Conservation (phyloP, 2,797 vertebrate species). For the Microhierax caerulescens region DNA sequence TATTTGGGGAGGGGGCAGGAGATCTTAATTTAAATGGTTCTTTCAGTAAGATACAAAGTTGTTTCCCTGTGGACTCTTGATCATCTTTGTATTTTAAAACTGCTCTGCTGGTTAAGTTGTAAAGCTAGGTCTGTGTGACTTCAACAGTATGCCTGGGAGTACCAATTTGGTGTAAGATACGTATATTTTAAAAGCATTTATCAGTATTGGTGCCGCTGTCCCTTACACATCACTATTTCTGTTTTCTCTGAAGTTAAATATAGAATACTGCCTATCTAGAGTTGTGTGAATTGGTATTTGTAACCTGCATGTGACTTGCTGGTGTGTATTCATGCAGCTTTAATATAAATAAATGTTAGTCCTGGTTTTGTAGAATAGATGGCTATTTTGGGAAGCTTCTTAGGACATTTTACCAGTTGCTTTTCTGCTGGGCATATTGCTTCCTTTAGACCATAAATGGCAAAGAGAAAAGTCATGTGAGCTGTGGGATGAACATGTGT, state of each 20-base stretch:
- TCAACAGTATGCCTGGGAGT: background rate
- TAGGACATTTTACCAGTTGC: background rate
- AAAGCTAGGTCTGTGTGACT: background rate
- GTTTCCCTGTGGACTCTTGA: background rate
- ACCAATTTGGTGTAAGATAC: background rate
- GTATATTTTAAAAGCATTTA: background rate
- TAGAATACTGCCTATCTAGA: background rate
- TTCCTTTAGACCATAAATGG: no score
- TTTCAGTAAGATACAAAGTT: background rate
- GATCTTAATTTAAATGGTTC: background rate
- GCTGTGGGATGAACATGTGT: background rate
- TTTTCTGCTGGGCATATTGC: background rate
- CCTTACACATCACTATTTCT: background rate
- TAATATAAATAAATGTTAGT: background rate
- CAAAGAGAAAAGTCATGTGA: constrained; percentile 32
- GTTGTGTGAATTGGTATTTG: background rate
- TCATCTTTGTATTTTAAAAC: background rate
- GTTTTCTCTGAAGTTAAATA: background rate
- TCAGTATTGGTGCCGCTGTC: background rate
- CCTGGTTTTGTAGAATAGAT: background rate
- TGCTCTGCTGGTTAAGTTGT: background rate
- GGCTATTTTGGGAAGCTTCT: background rate
- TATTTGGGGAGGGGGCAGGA: background rate
- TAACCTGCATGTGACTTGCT: background rate
- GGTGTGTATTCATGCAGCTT: background rate